Percentiles rank a stretch among this genome's conserved stretches.
These are phyloP conservation scores for Pseudomyrmex sp. DNA, from an alignment of 1,140 invertebrate genomes.

Conservation along the genomic window DNA sequence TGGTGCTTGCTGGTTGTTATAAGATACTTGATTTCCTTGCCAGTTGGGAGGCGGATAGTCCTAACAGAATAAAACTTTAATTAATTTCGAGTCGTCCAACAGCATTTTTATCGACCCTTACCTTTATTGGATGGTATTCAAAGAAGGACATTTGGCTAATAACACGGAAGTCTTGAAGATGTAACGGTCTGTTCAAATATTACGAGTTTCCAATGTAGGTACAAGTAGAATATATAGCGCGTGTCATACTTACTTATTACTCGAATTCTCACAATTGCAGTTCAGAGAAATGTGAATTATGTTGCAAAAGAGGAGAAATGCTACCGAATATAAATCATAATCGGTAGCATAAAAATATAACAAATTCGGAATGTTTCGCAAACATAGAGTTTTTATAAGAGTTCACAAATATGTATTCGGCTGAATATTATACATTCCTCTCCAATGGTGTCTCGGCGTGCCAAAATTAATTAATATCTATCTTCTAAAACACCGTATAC, in stretches of 20 bases:
- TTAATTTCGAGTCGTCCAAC: constrained; percentile 58
- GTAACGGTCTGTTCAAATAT: constrained; percentile 71
- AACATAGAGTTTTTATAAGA: constrained; percentile 25
- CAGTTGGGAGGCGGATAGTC: constrained; percentile 83
- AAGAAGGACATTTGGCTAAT: constrained; percentile 73
- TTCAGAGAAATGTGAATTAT: constrained; percentile 54
- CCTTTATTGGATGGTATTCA: constrained; percentile 73
- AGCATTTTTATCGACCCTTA: constrained; percentile 74
- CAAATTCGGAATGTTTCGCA: constrained; percentile 16
- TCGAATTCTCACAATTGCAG: constrained; percentile 44
- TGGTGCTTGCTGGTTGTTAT: constrained; percentile 81
- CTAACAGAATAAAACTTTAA: constrained; percentile 76
- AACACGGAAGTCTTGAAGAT: constrained; percentile 74
- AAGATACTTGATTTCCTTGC: constrained; percentile 81
- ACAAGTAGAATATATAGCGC: constrained; percentile 74
- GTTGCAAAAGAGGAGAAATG: constrained; percentile 10
- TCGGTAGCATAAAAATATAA: constrained; percentile 9
- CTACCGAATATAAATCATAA: constrained; percentile 62
- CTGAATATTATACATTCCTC: background rate
- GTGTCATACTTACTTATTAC: constrained; percentile 74
- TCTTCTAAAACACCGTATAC: background rate
- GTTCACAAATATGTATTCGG: background rate
- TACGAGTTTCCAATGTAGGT: constrained; percentile 72
- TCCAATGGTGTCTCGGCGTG: no score
- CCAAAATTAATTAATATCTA: no score